A percentile compares a stretch with the other conserved stretches of the same genome.
These are phyloP conservation scores for Desmophyllum pertusum DNA, from an alignment of 92 coral and sea anemone genomes.

Conservation along the genomic window DNA sequence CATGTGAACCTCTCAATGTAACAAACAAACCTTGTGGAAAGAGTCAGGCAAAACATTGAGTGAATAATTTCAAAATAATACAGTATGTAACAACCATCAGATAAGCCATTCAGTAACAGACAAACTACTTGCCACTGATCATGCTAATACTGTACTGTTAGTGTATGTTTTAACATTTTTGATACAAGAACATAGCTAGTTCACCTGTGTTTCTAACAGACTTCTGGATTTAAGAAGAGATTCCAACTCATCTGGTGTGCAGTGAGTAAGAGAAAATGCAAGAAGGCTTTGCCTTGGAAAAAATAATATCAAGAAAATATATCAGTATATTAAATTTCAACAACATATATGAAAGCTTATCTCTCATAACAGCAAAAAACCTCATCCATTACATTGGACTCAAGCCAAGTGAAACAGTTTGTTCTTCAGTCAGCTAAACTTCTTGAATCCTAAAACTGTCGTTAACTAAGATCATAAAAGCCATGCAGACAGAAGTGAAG, in stretches of 20 bases:
- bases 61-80: too few species aligned
- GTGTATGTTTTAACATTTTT: neutral
- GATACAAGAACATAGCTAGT: neutral
- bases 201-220: constrained; percentile 93
- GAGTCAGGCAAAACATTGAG: too few species aligned
- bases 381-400: too few species aligned
- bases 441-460: too few species aligned
- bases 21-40: neutral
- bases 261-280: constrained; percentile 88
- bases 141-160: neutral
- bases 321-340: too few species aligned
- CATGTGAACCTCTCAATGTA: neutral
- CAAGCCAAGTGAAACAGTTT: too few species aligned
- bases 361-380: neutral
- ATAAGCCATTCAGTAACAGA: neutral
- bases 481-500: too few species aligned
- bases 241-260: constrained; percentile 91
- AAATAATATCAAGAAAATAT: constrained; percentile 7
- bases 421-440: too few species aligned
- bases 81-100: neutral
- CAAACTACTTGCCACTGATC: neutral
- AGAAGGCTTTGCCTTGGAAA: constrained; percentile 75
- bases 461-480: too few species aligned
- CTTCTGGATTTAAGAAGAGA: constrained; percentile 74
- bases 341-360: too few species aligned